Evolutionary conservation across 2,113 vertebrate genomes (phyloP).

Genomic region (Microtus richardsoni): DNA sequence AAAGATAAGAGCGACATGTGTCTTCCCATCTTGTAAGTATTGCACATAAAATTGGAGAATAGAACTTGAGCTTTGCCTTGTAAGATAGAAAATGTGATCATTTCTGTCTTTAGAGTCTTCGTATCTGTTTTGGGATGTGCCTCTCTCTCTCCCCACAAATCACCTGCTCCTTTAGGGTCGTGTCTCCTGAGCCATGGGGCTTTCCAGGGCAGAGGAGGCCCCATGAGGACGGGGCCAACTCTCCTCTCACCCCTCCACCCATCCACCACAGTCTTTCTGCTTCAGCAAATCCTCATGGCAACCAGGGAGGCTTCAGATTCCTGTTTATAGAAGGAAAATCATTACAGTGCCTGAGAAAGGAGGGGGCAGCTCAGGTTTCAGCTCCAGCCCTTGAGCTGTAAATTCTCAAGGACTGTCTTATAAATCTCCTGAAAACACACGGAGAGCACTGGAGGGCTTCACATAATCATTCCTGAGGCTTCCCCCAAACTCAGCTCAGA

Average conservation of each 20-base stretch:
- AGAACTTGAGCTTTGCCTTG: constrained; percentile 19
- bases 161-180: constrained; percentile 29
- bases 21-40: not conserved
- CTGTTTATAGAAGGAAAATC: not conserved
- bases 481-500: not conserved
- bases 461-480: constrained; percentile 56
- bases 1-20: constrained; percentile 5
- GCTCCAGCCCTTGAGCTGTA: constrained; percentile 80
- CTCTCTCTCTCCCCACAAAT: not conserved
- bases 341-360: constrained; percentile 43
- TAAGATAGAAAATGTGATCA: not conserved
- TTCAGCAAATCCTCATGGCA: not conserved
- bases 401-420: constrained; percentile 80
- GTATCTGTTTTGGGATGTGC: not conserved
- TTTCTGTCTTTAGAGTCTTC: not conserved
- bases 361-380: constrained; percentile 53
- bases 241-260: not conserved
- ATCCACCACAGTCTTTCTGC: not conserved
- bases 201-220: not conserved
- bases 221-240: not conserved
- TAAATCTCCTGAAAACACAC: constrained; percentile 75
- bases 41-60: not conserved
- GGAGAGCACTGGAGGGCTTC: constrained; percentile 65
- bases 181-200: not conserved
- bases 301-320: constrained; percentile 5